Evolutionary conservation across 2,797 vertebrate genomes (phyloP), one percentile per base, ranked within the genome.

Genomic region (Heterohyrax brucei): DNA sequence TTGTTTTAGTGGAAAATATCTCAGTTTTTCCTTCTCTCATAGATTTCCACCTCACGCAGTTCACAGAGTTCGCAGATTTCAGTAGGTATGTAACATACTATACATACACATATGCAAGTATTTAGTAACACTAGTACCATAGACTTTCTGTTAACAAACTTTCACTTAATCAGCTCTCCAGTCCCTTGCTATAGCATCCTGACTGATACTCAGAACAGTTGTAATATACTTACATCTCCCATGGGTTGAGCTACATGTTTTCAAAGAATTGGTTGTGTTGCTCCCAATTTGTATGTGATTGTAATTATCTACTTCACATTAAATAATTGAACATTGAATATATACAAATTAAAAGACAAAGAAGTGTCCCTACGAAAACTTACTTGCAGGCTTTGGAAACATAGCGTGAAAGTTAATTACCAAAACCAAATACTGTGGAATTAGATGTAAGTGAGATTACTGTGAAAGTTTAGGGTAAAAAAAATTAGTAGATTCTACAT

Each of bases 381-480:
- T 62, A 22, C 33, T 39, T 39, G 16, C 70, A 75, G 75, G 56
- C 70, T 91, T 82, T 87, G 33, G 85, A 88, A 68, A 87, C 10
- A 50, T 1, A 13, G 12, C n/a, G 16, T 90, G 19, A 94, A 94
- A 89, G 61, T 82, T 79, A 95, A 88, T 77, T 26, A 91, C 28
- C 59, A 62, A 86, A 93, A 66, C 28, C n/a, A 88, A 82, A 22
- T 72, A 13, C 56, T 66, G 4, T 64, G 72, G 64, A 94, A 68
- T 86, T 78, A 94, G 5, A 44, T 48, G 39, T 24, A 4, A 73
- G 70, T 84, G 28, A 80, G 68, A 86, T 33, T 33, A 56, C 39
- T 56, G 0, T 61, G 79, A 82, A 66, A 48, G 3, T 62, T 87
- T 81, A 13, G 76, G 84, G 33, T 44, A 72, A 77, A 39, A 91